These are phyloP conservation scores for Sphaerophoria taeniata DNA, from an alignment of 2,888 invertebrate species.

Conservation along the genomic window DNA sequence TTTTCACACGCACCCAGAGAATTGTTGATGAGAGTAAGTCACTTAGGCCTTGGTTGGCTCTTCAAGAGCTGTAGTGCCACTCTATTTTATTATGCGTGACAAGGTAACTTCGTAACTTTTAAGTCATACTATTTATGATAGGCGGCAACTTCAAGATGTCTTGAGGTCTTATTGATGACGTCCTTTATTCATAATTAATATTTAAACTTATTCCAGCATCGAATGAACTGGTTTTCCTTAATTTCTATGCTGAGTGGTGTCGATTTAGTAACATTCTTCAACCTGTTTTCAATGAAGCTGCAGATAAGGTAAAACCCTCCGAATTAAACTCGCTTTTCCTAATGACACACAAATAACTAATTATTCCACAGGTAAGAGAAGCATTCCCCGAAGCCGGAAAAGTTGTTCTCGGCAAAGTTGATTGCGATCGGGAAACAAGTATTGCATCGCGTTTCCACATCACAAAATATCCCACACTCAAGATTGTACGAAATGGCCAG, in stretches of 20 bases:
- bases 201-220: constrained; percentile 87
- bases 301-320: constrained; percentile 87
- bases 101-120: too few species aligned
- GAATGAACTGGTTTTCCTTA: constrained; percentile 98
- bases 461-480: constrained; percentile 98
- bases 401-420: constrained; percentile 97
- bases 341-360: constrained; percentile 5
- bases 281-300: constrained; percentile 98
- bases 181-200: background rate
- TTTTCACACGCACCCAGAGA: too few species aligned
- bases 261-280: constrained; percentile 98
- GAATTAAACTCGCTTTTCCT: background rate
- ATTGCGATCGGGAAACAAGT: constrained; percentile 95
- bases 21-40: too few species aligned
- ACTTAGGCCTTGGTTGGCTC: too few species aligned
- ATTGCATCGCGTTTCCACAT: constrained; percentile 97
- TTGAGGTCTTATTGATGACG: background rate
- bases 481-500: constrained; percentile 95
- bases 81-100: too few species aligned
- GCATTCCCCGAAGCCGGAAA: constrained; percentile 91
- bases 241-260: constrained; percentile 99
- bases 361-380: constrained; percentile 82
- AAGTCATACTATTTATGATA: background rate
- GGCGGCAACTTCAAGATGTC: background rate
- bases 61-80: too few species aligned